phyloP scores from a whole-genome alignment of 2,888 invertebrate species.

The Torymus auratus region DNA sequence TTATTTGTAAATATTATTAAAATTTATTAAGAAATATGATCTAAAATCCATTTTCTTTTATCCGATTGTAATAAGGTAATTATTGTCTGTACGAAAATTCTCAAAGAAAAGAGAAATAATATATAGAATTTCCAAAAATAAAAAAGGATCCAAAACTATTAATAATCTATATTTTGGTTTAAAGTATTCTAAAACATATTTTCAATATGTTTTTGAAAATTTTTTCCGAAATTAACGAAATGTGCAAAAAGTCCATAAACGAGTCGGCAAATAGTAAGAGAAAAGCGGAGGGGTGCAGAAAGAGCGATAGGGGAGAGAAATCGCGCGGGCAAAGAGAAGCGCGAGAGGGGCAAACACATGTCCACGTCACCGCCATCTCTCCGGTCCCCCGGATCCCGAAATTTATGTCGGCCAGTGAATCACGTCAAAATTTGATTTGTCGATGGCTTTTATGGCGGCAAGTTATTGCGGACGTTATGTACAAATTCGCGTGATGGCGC shows the following conservation, averaged over 20 bases:
- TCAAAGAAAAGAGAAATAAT: too few species aligned
- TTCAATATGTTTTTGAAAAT: too few species aligned
- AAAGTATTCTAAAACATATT: too few species aligned
- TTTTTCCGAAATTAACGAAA: too few species aligned
- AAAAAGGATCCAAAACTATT: too few species aligned
- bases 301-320: constrained; percentile 39
- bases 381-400: constrained; percentile 69
- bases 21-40: too few species aligned
- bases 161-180: too few species aligned
- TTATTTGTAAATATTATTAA: too few species aligned
- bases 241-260: constrained; percentile 7
- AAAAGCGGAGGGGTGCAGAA: constrained; percentile 31
- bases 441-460: constrained; percentile 77
- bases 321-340: constrained; percentile 57
- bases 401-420: constrained; percentile 76
- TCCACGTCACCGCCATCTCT: constrained; percentile 75
- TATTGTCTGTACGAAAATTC: too few species aligned
- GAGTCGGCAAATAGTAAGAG: constrained; percentile 31
- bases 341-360: constrained; percentile 72
- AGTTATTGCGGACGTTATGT: constrained; percentile 76
- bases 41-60: too few species aligned
- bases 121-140: too few species aligned
- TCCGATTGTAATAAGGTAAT: too few species aligned
- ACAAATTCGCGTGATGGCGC: constrained; percentile 71
- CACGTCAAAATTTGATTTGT: constrained; percentile 77